Evolutionary conservation across 2,888 invertebrate genomes (phyloP), one percentile per base, ranked within the genome.

Genomic region (Aspidiotus destructor): DNA sequence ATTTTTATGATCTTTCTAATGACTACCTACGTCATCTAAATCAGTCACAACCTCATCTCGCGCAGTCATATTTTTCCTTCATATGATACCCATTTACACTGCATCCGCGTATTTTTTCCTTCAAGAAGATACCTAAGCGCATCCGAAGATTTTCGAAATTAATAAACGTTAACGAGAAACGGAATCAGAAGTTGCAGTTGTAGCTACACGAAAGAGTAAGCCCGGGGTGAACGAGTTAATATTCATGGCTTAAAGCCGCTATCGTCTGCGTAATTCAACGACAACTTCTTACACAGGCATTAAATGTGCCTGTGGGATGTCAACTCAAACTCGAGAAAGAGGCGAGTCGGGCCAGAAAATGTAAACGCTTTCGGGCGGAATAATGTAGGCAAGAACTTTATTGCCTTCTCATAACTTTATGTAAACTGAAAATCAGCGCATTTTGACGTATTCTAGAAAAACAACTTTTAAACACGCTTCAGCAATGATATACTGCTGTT

Each of bases 221-320:
- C 9, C 48, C 16, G 48, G 62, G 48, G 42, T 62, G 16, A 57
- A 16, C 15, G 15, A 62, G 62, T 62, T 62, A 62, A 62, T 62
- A 62, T 62, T 62, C 62, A 62, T 62, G 62, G 62, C 62, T 62
- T 62, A 48, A 48, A 44, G 62, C 62, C 62, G 13, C 62, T 62
- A 62, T 62, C 62, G 48, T 62, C 62, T 48, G 62, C 62, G 15
- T 48, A 48, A 62, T 48, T 62, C 48, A 44, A 62, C 44, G 44
- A n/a, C 42, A 41, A n/a, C 62, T 41, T 41, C 62, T 62, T 62
- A 40, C 42, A 41, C 42, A 48, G 62, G 62, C 62, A 62, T 62
- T 62, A 62, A 62, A 48, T 62, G 62, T 62, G 62, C 62, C 62
- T 62, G 62, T 62, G 62, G 62, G 62, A 62, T 62, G 62, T 62